Evolutionary conservation across 2,113 vertebrate species (phyloP), one percentile per base, ranked within the genome.

Genomic region (Rallus limicola): DNA sequence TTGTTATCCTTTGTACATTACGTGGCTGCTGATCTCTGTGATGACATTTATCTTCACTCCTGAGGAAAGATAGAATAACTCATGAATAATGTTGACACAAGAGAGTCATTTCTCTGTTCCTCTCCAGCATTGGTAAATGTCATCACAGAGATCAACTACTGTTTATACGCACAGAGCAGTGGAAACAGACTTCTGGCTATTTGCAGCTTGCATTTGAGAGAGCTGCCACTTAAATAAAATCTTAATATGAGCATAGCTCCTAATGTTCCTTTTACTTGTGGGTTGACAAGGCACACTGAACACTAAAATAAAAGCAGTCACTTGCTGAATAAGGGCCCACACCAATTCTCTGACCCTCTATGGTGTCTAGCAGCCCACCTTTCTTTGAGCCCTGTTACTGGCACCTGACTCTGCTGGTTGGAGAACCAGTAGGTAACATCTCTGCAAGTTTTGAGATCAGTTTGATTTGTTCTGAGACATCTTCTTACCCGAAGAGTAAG

Each of bases 241-340:
- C 21, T 71, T 76, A 50, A 34, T 58, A 65, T 21, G 26, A 58
- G 71, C 23, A 19, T n/a, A 56, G 29, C 62, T 48, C n/a, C 50
- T 78, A 82, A 74, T 29, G 8, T n/a, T 75, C 13, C 20, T 10
- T 53, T 84, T 67, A 50, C 13, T 25, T 34, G 9, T 50, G 52
- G 2, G 18, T n/a, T 62, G 25, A 11, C 34, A 81, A 63, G 26
- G 34, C 12, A 44, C 0, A 0, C 13, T 70, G 38, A 12, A 42
- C 42, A 19, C 29, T 28, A 34, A 38, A 60, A 28, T 31, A 79
- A 56, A 42, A 59, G 42, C 3, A n/a, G 6, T 42, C 13, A 44
- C 29, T 75, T 63, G 20, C 31, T 90, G 20, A 48, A 15, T 80
- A 34, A 69, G 24, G 23, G 74, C 7, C 25, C 31, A 23, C 14